Base-by-base conservation (phyloP, 2,797 vertebrate genomes). In the Synanceia verrucosa region DNA sequence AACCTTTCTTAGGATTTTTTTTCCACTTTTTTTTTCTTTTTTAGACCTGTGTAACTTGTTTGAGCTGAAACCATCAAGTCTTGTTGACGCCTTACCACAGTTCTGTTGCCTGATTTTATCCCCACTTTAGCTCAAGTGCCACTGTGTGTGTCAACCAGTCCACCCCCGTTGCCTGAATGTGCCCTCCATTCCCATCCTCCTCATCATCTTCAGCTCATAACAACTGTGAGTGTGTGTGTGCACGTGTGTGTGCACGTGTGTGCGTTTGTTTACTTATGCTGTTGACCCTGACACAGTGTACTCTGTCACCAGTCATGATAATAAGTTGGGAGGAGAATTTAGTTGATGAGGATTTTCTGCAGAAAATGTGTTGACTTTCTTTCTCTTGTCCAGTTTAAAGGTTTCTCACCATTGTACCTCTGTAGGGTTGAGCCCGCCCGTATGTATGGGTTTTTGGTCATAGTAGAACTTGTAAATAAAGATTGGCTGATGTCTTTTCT, bases 391-490 rank as follows among this genome's bases (percentile, higher is more conserved):
- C 53, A 14, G 59, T 81, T 73, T 63, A 37, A 71, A 34, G 23
- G 14, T 44, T 60, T 70, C 23, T 68, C 16, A 63, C 41, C 1
- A 1, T 44, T 76, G 34, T 65, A 65, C 44, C 36, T 51, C 24
- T 39, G 13, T 71, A 55, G 23, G 44, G 14, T 59, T 44, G 9
- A 77, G 28, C 47, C 56, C 47, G 73, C 29, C 41, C 31, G 69
- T 70, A 44, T 75, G 51, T 81, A 51, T 67, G 51, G 59, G 70
- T 74, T 68, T 51, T 85, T 74, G 78, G 72, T 87, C 37, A 79
- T 85, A 56, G 84, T 79, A 70, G 71, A 67, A 86, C 67, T 68
- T 90, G 86, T 89, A 88, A 93, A 93, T 93, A 93, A 93, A 94
- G 84, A 78, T 90, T 80, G 83, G 79, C 74, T 82, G 84, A 70